Base-by-base conservation (phyloP, 2,888 invertebrate species). In the Clunio marinus region DNA sequence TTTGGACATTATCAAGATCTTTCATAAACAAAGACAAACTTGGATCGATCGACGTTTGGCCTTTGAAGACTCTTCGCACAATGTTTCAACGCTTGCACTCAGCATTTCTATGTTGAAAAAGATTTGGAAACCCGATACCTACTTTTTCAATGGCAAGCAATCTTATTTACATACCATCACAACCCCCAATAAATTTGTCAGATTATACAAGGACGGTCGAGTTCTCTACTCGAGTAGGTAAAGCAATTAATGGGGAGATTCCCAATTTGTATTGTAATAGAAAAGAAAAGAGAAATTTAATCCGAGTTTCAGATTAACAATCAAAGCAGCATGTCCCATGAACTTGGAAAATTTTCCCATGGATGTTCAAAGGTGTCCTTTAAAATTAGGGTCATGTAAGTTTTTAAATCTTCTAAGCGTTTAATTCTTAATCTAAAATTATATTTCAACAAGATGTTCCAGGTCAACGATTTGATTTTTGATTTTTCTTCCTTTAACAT, bases 71-170 rank as follows among this genome's bases (percentile, higher is more conserved):
- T 66, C 55, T 46, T 25, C 66, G 32, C 20, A 10, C 13, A 75
- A 76, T 70, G 82, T 83, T 67, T 82, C 82, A 70, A 86, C 86
- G 32, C 80, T 91, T 70, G 88, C 89, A 0, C 80, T 91, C 71
- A 88, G 88, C 74, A 88, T 90, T 74, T 88, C 88, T 69, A 89
- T 91, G 86, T 78, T 92, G 75, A 86, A 86, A 70, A 82, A 84
- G 74, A 89, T 92, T 73, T 92, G 92, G 92, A 91, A 89, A 76
- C 91, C 91, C 2, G 91, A 92, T 80, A 92, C 91, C 10, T 91
- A 88, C 76, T 88, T 91, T 76, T 86, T 88, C 78, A 91, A 91
- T 76, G 91, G 91, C 69, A 89, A 89, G 76, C 86, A 63, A 24
- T 89, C 89, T 71, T 89, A 91, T 78, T 81, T 91, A 69, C 92